These are phyloP conservation scores for Solenopsis invicta DNA, from an alignment of 1,140 invertebrate species.

Conservation along the genomic window DNA sequence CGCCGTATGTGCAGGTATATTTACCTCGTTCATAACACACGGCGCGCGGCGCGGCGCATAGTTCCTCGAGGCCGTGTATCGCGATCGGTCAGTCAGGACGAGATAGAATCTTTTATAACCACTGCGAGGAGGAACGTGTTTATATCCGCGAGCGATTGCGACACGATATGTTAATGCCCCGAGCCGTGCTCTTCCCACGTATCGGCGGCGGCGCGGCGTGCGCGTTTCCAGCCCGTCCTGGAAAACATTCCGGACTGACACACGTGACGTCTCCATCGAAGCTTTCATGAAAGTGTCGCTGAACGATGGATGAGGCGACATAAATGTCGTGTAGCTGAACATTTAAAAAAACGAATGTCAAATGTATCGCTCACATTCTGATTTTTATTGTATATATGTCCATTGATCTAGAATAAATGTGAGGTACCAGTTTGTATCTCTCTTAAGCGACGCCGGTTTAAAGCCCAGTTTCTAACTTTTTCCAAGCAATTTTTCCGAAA, in stretches of 20 bases:
- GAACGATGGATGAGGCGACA: constrained; percentile 50
- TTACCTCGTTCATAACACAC: constrained; percentile 29
- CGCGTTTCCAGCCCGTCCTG: constrained; percentile 67
- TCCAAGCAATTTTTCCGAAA: neutral
- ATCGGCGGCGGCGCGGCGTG: constrained; percentile 65
- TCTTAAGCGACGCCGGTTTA: neutral
- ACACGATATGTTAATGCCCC: constrained; percentile 73
- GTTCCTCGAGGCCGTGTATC: constrained; percentile 63
- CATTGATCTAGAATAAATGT: neutral
- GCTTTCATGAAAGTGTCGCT: constrained; percentile 53
- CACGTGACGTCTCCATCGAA: constrained; percentile 57
- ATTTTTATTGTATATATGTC: constrained; percentile 47
- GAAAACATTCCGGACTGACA: constrained; percentile 62
- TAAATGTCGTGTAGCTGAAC: constrained; percentile 31
- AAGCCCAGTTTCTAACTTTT: constrained; percentile 7
- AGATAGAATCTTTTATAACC: constrained; percentile 74
- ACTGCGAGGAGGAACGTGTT: constrained; percentile 72
- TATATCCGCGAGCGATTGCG: constrained; percentile 75
- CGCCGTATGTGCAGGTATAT: constrained; percentile 6
- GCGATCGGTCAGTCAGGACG: constrained; percentile 63
- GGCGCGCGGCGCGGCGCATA: constrained; percentile 25
- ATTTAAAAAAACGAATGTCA: constrained; percentile 33
- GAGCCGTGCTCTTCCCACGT: constrained; percentile 72
- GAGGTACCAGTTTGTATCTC: neutral
- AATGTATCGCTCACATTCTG: constrained; percentile 40